A percentile compares a stretch with the other conserved stretches of the same genome.
Conservation (phyloP, 2,888 invertebrate genomes). For the Melieria picta region DNA sequence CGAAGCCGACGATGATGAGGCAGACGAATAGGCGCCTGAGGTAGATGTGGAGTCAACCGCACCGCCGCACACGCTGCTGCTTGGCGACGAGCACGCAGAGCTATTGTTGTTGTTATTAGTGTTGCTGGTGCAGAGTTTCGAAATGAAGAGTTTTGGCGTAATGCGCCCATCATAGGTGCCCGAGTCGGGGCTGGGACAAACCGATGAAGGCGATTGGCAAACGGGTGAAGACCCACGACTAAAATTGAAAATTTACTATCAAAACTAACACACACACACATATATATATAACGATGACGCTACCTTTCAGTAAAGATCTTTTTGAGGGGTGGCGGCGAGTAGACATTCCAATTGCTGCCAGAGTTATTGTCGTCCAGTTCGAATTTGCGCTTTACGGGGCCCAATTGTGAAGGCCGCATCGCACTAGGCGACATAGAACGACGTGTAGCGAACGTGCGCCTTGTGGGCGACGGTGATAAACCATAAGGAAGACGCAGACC, state of each 20-base stretch:
- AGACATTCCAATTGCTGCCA: conserved; percentile 61
- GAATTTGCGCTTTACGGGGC: conserved; percentile 71
- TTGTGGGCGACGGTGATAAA: conserved; percentile 85
- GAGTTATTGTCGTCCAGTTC: conserved; percentile 61
- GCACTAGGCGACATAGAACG: conserved; percentile 91
- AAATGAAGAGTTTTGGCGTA: conserved; percentile 65
- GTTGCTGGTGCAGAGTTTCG: conserved; percentile 62
- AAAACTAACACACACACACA: neutral
- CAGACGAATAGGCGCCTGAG: conserved; percentile 43
- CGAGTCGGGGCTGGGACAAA: conserved; percentile 66
- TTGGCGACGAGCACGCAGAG: conserved; percentile 62
- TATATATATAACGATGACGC: conserved; percentile 17
- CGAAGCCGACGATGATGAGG: conserved; percentile 45
- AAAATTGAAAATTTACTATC: conserved; percentile 1
- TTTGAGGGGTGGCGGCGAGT: conserved; percentile 64
- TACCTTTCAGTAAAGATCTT: conserved; percentile 65
- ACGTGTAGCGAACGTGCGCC: conserved; percentile 82
- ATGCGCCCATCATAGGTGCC: conserved; percentile 65
- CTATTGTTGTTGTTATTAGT: conserved; percentile 51
- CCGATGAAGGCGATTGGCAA: conserved; percentile 66
- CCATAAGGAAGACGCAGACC: conserved; percentile 67
- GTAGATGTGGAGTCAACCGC: conserved; percentile 38
- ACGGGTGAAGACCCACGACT: conserved; percentile 65
- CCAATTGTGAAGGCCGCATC: conserved; percentile 79
- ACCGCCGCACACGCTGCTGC: conserved; percentile 45